Conservation (phyloP, 2,113 vertebrate species). For the Eretmochelys imbricata region DNA sequence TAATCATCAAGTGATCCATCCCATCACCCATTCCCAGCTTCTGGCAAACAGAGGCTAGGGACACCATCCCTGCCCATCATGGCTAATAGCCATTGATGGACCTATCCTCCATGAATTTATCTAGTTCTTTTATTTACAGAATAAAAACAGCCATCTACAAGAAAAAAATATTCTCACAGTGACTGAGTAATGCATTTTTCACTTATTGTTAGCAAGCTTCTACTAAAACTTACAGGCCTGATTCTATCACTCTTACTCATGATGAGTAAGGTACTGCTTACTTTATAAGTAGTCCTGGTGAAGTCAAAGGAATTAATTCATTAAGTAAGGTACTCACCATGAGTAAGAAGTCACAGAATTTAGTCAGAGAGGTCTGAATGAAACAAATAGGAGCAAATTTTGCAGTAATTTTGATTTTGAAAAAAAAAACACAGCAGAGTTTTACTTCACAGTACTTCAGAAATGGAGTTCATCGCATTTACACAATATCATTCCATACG, state of each 20-base stretch:
- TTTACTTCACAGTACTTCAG: not conserved
- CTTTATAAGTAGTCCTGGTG: not conserved
- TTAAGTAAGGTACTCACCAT: not conserved
- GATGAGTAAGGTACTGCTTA: not conserved
- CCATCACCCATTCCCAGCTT: too few species aligned
- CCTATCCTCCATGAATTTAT: too few species aligned
- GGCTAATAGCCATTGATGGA: too few species aligned
- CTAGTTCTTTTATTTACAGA: not conserved
- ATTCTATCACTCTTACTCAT: not conserved
- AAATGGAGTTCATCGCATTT: not conserved
- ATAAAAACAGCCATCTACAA: not conserved
- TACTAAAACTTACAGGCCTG: not conserved
- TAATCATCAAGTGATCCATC: too few species aligned
- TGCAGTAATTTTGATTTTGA: not conserved
- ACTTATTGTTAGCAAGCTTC: constrained; percentile 6
- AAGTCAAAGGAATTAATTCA: not conserved
- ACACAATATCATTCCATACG: accelerated
- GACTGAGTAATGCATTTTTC: not conserved
- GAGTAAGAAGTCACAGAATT: not conserved
- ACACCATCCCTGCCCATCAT: too few species aligned
- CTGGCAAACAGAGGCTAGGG: too few species aligned
- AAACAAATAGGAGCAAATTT: not conserved
- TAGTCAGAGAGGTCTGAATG: not conserved
- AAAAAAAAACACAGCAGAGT: not conserved
- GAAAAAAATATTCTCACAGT: not conserved